Percentiles rank a stretch among this genome's conserved stretches.
phyloP scores from a whole-genome alignment of 1,140 invertebrate species.

The Steinernema khuongi region DNA sequence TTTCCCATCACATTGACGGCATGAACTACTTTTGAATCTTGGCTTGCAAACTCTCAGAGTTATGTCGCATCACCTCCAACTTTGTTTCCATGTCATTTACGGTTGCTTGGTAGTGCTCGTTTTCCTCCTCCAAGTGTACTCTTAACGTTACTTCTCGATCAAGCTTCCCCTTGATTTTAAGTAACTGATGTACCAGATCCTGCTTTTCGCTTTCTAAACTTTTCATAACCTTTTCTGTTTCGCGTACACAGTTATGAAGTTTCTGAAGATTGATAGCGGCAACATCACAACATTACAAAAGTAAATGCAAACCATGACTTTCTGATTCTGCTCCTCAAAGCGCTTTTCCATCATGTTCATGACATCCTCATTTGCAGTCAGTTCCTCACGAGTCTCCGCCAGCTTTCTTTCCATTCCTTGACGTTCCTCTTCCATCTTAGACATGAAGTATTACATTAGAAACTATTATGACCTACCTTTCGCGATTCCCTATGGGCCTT shows the following conservation, averaged over 20 bases:
- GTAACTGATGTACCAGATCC: not conserved
- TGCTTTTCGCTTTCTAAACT: not conserved
- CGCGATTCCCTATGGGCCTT: not conserved
- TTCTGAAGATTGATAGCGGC: not conserved
- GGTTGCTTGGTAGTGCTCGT: not conserved
- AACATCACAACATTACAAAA: not conserved
- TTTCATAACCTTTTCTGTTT: not conserved
- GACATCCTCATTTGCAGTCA: not conserved
- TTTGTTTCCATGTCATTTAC: not conserved
- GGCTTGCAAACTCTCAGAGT: not conserved
- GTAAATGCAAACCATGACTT: not conserved
- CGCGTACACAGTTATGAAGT: not conserved
- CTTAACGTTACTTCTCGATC: not conserved
- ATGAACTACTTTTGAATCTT: not conserved
- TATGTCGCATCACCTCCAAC: not conserved
- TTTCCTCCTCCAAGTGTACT: not conserved
- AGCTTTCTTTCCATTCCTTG: not conserved
- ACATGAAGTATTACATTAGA: not conserved
- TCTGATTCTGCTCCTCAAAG: not conserved
- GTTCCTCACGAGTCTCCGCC: not conserved
- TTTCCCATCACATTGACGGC: not conserved
- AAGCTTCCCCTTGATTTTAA: not conserved
- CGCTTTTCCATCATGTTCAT: constrained; percentile 2
- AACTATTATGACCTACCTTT: not conserved
- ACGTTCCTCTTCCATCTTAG: not conserved